Evolutionary conservation across 2,797 vertebrate species (phyloP), one percentile per base, ranked within the genome.

Genomic region (Anguilla obscura): DNA sequence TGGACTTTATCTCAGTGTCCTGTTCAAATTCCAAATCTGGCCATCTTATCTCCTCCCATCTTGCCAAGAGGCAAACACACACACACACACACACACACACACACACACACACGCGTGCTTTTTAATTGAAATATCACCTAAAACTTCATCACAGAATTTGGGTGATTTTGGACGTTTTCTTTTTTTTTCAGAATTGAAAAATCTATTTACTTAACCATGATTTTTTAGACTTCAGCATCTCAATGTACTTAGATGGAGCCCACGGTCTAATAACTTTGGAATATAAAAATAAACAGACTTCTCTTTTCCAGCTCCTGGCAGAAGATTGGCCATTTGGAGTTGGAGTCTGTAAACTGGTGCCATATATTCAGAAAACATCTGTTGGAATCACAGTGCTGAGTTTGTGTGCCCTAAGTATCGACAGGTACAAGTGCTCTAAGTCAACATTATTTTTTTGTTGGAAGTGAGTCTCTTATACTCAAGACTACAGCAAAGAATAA

Each of bases 331-430:
- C 98, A 0, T 99, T 99, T 8, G 99, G 99, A 69, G 96, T 96
- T 0, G 96, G 96, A 92, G 93, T 99, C 92, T 99, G 99, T 91
- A 99, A 99, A 93, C 88, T 99, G 89, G 96, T 99, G 87, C 99
- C 98, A 27, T 99, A 99, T 93, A 96, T 99, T 91, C 98, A 99
- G 92, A 99, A 99, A 89, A 95, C 98, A 1, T 99, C 98, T 0
- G 98, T 99, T 91, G 99, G 99, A 69, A 99, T 99, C 93, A 99
- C 98, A 9, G 98, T 99, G 91, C 91, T 99, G 90, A 99, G 99
- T 92, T 95, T 99, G 69, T 99, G 99, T 52, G 99, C 99, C 85
- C 95, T 99, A 89, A 99, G 98, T 91, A 98, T 99, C 88, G 99
- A 99, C 93, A 98, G 98, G 98, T 98, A 94, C 52, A 24, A 56